These are phyloP conservation scores for Corynorhinus townsendii DNA, from an alignment of 2,113 vertebrate genomes.

Conservation along the genomic window DNA sequence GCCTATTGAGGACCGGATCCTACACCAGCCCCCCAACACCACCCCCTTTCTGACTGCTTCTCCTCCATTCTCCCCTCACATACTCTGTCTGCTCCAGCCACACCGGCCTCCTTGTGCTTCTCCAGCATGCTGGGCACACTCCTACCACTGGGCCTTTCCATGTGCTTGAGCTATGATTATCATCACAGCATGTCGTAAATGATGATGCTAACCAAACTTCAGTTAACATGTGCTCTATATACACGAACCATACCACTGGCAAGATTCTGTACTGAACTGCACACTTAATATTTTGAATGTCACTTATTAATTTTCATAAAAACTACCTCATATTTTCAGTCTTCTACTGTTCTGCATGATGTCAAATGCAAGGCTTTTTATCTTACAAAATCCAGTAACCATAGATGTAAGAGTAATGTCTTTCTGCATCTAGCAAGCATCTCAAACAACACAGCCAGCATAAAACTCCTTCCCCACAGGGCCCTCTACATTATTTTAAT, in stretches of 20 bases:
- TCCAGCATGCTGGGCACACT: background rate
- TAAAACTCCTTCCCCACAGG: no score
- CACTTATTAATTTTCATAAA: constrained; percentile 35
- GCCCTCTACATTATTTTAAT: background rate
- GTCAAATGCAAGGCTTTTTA: background rate
- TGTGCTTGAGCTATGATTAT: background rate
- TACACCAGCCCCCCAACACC: no score
- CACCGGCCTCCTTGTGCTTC: background rate
- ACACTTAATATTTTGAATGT: background rate
- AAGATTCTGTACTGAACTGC: background rate
- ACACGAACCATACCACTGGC: background rate
- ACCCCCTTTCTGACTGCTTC: background rate
- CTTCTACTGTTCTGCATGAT: constrained; percentile 23
- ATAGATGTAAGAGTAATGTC: background rate
- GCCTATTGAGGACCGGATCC: background rate
- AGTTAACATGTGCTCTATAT: background rate
- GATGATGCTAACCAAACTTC: background rate
- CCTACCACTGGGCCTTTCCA: background rate
- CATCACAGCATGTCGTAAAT: background rate
- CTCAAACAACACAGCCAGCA: no score
- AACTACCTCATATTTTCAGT: background rate
- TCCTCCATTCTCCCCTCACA: background rate
- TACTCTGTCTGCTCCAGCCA: background rate
- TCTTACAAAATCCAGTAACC: constrained; percentile 32
- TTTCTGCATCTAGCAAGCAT: no score